Evolutionary conservation across 1,140 invertebrate genomes (phyloP).

Genomic region (Heliconius melpomene): DNA sequence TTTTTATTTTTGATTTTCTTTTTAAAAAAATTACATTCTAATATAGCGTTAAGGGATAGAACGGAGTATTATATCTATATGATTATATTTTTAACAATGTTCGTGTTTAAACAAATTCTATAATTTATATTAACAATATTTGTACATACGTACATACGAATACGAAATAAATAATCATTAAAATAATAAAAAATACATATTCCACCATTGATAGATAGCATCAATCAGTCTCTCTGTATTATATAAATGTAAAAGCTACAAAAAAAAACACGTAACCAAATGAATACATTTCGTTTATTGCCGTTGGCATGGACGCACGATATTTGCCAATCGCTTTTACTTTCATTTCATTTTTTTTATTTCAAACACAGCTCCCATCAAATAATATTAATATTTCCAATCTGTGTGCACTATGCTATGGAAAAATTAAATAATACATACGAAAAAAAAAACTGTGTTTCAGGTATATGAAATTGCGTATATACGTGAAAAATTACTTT

Average conservation of each 20-base stretch:
- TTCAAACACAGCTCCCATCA: conserved; percentile 24
- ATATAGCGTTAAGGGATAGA: no score
- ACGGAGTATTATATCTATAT: no score
- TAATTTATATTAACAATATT: no score
- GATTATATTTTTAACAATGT: no score
- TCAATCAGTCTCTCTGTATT: neutral
- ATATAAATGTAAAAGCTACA: neutral
- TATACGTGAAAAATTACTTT: neutral
- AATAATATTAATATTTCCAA: conserved; percentile 43
- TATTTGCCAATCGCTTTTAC: conserved; percentile 39
- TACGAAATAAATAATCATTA: neutral
- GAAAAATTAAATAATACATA: neutral
- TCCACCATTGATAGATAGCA: neutral
- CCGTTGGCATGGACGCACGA: neutral
- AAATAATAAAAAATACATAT: neutral
- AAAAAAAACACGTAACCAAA: neutral
- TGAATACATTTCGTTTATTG: conserved; percentile 37
- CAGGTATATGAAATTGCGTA: neutral
- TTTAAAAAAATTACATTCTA: neutral
- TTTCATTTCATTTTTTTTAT: conserved; percentile 36
- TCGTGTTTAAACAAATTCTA: no score
- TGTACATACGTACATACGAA: neutral
- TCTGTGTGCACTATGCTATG: neutral
- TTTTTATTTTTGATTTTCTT: conserved; percentile 11
- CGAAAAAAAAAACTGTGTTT: neutral